A percentile compares a stretch with the other conserved stretches of the same genome.
phyloP scores from a whole-genome alignment of 2,797 vertebrate genomes.

The Neosilurus hyrtlii region DNA sequence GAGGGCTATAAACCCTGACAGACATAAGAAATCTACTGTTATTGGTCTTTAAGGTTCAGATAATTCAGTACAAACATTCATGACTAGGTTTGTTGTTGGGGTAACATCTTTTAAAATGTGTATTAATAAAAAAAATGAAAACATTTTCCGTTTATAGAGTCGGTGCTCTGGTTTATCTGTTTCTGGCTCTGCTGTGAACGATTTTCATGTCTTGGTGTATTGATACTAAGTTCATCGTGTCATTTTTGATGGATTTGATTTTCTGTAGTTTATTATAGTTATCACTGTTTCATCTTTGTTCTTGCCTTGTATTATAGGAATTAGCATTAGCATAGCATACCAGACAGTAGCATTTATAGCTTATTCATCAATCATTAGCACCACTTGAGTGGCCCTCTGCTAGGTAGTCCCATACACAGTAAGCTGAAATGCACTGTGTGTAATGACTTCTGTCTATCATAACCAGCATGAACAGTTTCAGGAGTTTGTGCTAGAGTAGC shows the following conservation, averaged over 20 bases:
- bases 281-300: not conserved
- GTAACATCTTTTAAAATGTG: not conserved
- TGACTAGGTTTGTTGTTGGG: not conserved
- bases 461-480: too few relatives aligned
- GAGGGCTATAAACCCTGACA: not conserved
- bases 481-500: too few relatives aligned
- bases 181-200: not conserved
- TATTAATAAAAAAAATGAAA: not conserved
- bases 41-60: not conserved
- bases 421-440: too few relatives aligned
- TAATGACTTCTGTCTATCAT: too few relatives aligned
- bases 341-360: slow-evolving; percentile 5
- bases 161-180: not conserved
- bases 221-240: not conserved
- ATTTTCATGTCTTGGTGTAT: not conserved
- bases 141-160: not conserved
- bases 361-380: not conserved
- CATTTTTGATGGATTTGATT: not conserved
- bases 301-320: not conserved
- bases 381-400: too few relatives aligned
- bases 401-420: too few relatives aligned
- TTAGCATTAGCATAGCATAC: too few relatives aligned
- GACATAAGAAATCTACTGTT: not conserved
- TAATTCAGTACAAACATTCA: not conserved
- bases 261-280: not conserved